Evolutionary conservation across 2,113 vertebrate genomes (phyloP).

Genomic region (Malaclemys terrapin): DNA sequence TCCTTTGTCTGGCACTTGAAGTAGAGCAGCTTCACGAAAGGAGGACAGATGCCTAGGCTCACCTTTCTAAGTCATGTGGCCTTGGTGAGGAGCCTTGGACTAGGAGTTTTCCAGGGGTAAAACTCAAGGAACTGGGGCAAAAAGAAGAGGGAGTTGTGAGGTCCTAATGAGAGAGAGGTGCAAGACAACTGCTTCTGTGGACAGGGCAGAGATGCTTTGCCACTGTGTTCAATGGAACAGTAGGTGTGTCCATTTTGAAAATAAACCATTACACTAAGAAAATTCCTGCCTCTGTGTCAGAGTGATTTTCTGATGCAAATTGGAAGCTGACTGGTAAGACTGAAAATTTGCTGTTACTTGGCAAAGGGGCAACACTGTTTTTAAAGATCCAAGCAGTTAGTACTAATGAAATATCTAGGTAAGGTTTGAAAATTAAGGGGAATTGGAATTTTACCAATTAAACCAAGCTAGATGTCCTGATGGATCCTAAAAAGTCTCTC

Average conservation of each 20-base stretch:
- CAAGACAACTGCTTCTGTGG: background rate
- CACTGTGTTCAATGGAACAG: background rate
- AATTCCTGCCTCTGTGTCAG: background rate
- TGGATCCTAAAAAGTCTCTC: constrained; percentile 8
- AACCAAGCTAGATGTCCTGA: background rate
- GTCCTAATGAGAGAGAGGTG: background rate
- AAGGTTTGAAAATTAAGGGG: no score
- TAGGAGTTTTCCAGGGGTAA: background rate
- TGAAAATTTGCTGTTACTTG: background rate
- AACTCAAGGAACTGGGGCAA: accelerated
- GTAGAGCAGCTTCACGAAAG: background rate
- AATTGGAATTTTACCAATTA: no score
- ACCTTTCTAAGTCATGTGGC: background rate
- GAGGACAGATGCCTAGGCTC: background rate
- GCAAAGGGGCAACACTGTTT: no score
- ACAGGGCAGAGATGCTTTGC: background rate
- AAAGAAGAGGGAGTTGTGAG: background rate
- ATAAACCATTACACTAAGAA: background rate
- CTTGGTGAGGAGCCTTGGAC: background rate
- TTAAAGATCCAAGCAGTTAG: no score
- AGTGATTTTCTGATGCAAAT: background rate
- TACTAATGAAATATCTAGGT: no score
- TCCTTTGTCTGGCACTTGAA: no score
- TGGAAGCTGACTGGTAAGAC: background rate
- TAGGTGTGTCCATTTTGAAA: background rate